Evolutionary conservation across 92 coral and sea anemone species (phyloP).

Genomic region (Chrysogorgia sp.): DNA sequence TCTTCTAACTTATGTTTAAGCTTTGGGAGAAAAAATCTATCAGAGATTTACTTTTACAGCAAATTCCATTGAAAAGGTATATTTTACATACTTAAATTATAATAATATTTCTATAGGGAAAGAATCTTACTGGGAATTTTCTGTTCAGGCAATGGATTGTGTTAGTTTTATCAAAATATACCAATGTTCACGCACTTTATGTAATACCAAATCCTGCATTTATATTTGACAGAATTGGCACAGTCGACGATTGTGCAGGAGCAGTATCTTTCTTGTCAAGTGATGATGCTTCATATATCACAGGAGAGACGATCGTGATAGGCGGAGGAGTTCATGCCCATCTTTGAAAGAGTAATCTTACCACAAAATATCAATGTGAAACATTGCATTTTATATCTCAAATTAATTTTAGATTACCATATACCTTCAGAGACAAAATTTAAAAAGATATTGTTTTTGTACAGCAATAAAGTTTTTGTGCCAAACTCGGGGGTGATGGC

Average conservation of each 20-base stretch:
- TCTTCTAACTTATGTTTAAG: conserved; percentile 31
- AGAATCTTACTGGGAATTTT: too few relatives aligned
- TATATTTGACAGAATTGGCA: conserved; percentile 68
- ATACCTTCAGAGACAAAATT: too few relatives aligned
- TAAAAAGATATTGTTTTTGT: too few relatives aligned
- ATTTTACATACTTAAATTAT: too few relatives aligned
- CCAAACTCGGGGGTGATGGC: too few relatives aligned
- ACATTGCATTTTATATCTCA: neutral
- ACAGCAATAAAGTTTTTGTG: too few relatives aligned
- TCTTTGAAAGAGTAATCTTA: conserved; percentile 39
- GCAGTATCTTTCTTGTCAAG: conserved; percentile 88
- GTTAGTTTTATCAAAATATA: too few relatives aligned
- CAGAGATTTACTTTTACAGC: conserved; percentile 40
- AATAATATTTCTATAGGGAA: too few relatives aligned
- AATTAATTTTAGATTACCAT: too few relatives aligned
- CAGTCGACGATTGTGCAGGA: conserved; percentile 83
- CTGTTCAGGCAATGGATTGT: too few relatives aligned
- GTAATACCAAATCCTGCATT: neutral
- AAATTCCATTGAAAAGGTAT: conserved; percentile 42
- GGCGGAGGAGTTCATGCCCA: conserved; percentile 75
- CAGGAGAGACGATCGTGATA: conserved; percentile 91
- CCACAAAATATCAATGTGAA: neutral
- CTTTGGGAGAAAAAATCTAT: conserved; percentile 75
- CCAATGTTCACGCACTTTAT: too few relatives aligned
- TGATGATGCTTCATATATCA: conserved; percentile 89